Evolutionary conservation across 2,797 vertebrate species (phyloP).

Genomic region (Melanotaenia trifasciata): DNA sequence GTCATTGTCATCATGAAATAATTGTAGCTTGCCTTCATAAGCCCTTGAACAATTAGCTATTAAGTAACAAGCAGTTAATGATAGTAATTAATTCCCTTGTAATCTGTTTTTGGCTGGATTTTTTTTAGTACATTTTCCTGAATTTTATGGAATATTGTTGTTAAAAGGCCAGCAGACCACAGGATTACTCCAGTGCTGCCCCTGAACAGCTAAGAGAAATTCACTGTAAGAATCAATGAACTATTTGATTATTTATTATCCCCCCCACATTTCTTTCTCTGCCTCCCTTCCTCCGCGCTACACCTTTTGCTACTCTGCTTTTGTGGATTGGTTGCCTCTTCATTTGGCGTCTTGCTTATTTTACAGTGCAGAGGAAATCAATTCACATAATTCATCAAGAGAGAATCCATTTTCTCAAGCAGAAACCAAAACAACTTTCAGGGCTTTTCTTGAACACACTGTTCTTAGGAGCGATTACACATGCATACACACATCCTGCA

Average conservation of each 20-base stretch:
- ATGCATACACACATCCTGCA: conserved; percentile 7
- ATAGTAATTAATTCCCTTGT: conserved; percentile 3
- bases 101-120: background rate
- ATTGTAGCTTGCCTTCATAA: background rate
- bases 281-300: conserved; percentile 13
- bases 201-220: conserved; percentile 45
- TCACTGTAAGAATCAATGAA: conserved; percentile 54
- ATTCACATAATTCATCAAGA: conserved; percentile 49
- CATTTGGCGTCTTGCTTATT: conserved; percentile 55
- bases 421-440: conserved; percentile 43
- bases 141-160: background rate
- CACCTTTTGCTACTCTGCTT: conserved; percentile 26
- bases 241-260: conserved; percentile 71
- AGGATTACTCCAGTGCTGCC: conserved; percentile 26
- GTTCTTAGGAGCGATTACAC: conserved; percentile 46
- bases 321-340: conserved; percentile 45
- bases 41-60: no score
- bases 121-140: background rate
- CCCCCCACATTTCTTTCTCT: conserved; percentile 21
- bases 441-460: conserved; percentile 45
- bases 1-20: background rate
- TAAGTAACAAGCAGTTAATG: no score
- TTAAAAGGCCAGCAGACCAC: conserved; percentile 1
- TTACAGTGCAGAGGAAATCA: conserved; percentile 58
- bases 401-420: conserved; percentile 52